A percentile compares a stretch with the other conserved stretches of the same genome.
Conservation (phyloP, 2,797 vertebrate genomes). For the Helostoma temminkii region DNA sequence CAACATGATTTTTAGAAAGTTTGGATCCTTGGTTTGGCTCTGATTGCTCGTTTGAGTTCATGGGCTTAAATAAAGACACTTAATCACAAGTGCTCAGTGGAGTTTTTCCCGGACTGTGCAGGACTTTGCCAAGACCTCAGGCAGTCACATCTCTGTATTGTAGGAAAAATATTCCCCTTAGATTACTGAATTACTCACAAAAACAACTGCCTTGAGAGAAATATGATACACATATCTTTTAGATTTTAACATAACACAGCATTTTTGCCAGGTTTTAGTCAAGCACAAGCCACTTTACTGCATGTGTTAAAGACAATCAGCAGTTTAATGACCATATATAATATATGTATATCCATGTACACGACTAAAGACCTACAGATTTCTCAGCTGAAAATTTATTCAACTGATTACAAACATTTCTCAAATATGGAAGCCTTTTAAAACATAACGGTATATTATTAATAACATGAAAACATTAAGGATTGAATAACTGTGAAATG, state of each 20-base stretch:
- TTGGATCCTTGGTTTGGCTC: conserved; percentile 68
- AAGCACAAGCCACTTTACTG: conserved; percentile 21
- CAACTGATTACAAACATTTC: background rate
- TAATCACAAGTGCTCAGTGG: conserved; percentile 75
- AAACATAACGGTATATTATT: conserved; percentile 2
- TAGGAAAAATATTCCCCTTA: conserved; percentile 72
- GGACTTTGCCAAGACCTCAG: conserved; percentile 77
- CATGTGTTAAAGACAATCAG: conserved; percentile 22
- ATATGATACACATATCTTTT: conserved; percentile 67
- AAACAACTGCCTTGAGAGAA: conserved; percentile 72
- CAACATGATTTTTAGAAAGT: conserved; percentile 68
- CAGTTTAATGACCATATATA: conserved; percentile 14
- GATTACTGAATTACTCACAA: conserved; percentile 78
- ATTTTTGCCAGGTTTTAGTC: conserved; percentile 47
- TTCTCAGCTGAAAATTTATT: background rate
- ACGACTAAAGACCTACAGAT: background rate
- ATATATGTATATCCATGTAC: background rate
- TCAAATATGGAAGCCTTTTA: background rate
- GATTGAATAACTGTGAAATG: background rate
- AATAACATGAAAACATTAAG: conserved; percentile 3
- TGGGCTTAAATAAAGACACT: conserved; percentile 82
- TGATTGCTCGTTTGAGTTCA: conserved; percentile 80
- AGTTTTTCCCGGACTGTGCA: conserved; percentile 70
- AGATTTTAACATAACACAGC: conserved; percentile 57
- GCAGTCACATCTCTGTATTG: conserved; percentile 73